Base-by-base conservation (phyloP, 2,113 vertebrate genomes). In the Nothoprocta perdicaria region DNA sequence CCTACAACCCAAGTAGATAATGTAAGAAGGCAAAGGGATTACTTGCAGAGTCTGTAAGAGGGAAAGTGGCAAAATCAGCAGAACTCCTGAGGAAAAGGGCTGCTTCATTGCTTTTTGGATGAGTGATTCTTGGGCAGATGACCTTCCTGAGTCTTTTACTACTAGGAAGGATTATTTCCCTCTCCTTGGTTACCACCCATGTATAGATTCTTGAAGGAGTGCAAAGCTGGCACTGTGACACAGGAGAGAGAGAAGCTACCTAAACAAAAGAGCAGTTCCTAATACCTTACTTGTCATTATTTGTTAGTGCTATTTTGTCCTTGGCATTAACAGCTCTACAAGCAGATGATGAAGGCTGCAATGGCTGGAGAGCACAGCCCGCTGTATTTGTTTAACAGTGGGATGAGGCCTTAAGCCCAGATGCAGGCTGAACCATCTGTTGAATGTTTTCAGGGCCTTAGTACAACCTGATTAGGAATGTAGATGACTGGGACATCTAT, bases 221-320 rank as follows among this genome's bases (percentile, higher is more conserved):
- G 4, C 0, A 0, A 71, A 93, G 43, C 71, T 86, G 74, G 66
- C 48, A 72, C 12, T 52, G 46, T 71, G 69, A 52, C 14, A 41
- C 3, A 3, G 35, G 66, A 14, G 52, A 84, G 46, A 81, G 19
- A 75, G 33, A 26, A 80, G 58, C 69, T 72, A 57, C 61, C 31
- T 58, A 46, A 78, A 22, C 61, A 90, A 80, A 93, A 50, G 27
- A 90, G 52, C 55, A 61, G 38, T 48, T 89, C 40, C 40, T 62
- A 68, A 71, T 43, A 67, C 57, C n/a, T 50, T 27, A 41, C 45
- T 78, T 88, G 57, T 80, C 0, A 0, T 58, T 80, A 71, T 46
- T 71, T 84, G 52, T 75, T n/a, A 86, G 57, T 61, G 74, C 66
- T 86, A 0, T 88, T 93, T 88, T 88, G 41, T 63, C 92, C 58